phyloP scores from a whole-genome alignment of 1,140 invertebrate species.

The Camponotus pennsylvanicus region DNA sequence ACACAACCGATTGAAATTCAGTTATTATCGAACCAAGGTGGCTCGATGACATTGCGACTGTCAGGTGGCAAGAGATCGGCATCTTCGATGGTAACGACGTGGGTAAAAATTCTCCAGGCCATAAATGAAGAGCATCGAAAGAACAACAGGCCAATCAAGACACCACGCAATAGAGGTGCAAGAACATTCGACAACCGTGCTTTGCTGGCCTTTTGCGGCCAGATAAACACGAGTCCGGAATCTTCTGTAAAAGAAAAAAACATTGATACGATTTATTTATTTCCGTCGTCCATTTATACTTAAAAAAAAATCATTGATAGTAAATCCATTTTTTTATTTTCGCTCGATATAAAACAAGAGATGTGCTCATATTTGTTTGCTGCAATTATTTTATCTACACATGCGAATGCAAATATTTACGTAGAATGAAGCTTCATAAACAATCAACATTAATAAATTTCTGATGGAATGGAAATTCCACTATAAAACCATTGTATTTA shows the following conservation, averaged over 20 bases:
- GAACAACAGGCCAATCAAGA: slow-evolving; percentile 76
- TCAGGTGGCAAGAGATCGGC: slow-evolving; percentile 73
- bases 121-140: slow-evolving; percentile 79
- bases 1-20: not conserved
- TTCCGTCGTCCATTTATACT: too few species aligned
- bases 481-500: too few species aligned
- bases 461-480: too few species aligned
- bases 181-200: slow-evolving; percentile 71
- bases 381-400: too few species aligned
- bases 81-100: slow-evolving; percentile 72
- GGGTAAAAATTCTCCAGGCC: slow-evolving; percentile 83
- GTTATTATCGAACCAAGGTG: slow-evolving; percentile 79
- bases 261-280: too few species aligned
- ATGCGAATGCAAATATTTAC: too few species aligned
- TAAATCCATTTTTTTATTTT: too few species aligned
- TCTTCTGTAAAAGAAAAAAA: slow-evolving; percentile 69
- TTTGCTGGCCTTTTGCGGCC: slow-evolving; percentile 79
- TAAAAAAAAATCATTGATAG: too few species aligned
- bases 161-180: slow-evolving; percentile 73
- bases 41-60: slow-evolving; percentile 83
- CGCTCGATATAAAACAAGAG: too few species aligned
- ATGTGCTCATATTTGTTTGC: too few species aligned
- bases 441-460: too few species aligned
- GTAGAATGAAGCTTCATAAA: too few species aligned
- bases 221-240: slow-evolving; percentile 81